These are phyloP conservation scores for Abrostola tripartita DNA, from an alignment of 2,888 invertebrate genomes.

Conservation along the genomic window DNA sequence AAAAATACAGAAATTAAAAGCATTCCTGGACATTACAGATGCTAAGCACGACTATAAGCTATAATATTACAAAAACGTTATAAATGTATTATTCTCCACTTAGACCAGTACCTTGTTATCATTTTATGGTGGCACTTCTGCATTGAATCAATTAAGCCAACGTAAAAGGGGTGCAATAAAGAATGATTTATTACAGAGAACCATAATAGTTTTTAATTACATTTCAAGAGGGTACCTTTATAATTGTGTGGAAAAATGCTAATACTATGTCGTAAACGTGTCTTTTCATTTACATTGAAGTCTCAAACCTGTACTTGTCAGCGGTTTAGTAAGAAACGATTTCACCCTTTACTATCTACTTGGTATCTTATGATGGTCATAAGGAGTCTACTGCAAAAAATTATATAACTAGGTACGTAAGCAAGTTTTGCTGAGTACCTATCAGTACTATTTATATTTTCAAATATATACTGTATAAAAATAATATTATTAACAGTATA, in stretches of 20 bases:
- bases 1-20: conserved; percentile 37
- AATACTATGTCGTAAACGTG: conserved; percentile 34
- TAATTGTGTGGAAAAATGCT: conserved; percentile 47
- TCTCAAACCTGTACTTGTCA: conserved; percentile 20
- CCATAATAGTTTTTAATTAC: conserved; percentile 84
- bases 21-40: conserved; percentile 28
- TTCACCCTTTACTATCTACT: conserved; percentile 3
- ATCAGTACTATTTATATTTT: background rate
- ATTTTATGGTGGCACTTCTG: conserved; percentile 73
- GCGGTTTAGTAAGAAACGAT: conserved; percentile 11
- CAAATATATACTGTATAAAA: background rate
- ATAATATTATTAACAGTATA: background rate
- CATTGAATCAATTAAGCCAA: conserved; percentile 81
- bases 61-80: conserved; percentile 49
- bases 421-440: conserved; percentile 21
- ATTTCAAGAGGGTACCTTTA: conserved; percentile 68
- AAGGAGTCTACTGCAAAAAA: background rate
- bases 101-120: conserved; percentile 74
- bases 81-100: conserved; percentile 56
- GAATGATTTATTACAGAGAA: conserved; percentile 77
- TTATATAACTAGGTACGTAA: background rate
- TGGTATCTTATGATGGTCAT: conserved; percentile 1
- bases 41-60: conserved; percentile 25
- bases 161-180: conserved; percentile 79
- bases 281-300: conserved; percentile 35